Conservation (phyloP, 2,797 vertebrate genomes). For the Pitangus sulphuratus region DNA sequence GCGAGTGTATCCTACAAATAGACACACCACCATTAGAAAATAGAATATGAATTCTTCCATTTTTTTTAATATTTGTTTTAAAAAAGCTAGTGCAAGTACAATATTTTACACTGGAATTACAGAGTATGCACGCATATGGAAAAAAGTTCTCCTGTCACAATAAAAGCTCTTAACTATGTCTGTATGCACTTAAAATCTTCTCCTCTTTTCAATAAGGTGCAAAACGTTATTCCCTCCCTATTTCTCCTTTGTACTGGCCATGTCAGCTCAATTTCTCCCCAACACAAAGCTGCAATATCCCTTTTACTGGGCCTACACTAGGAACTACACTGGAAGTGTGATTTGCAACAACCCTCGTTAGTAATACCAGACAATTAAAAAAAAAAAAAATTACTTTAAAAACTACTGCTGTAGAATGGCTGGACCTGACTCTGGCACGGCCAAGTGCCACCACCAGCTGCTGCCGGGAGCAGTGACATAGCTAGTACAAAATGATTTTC, state of each 20-base stretch:
- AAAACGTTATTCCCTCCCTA: constrained; percentile 86
- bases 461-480: constrained; percentile 62
- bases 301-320: constrained; percentile 74
- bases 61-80: constrained; percentile 91
- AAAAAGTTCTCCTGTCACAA: constrained; percentile 87
- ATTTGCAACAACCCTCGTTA: constrained; percentile 36
- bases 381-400: neutral
- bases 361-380: neutral
- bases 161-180: constrained; percentile 87
- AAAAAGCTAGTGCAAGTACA: constrained; percentile 98
- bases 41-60: constrained; percentile 91
- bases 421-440: neutral
- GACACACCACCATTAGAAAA: constrained; percentile 95
- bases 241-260: constrained; percentile 82
- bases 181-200: constrained; percentile 84
- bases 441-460: constrained; percentile 42
- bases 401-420: constrained; percentile 22
- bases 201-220: constrained; percentile 89
- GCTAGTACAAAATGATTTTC: constrained; percentile 66
- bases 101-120: constrained; percentile 93
- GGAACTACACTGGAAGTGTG: constrained; percentile 68
- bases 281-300: constrained; percentile 74
- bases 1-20: constrained; percentile 95
- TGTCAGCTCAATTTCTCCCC: constrained; percentile 79
- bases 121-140: constrained; percentile 93